A percentile compares a stretch with the other conserved stretches of the same genome.
These are phyloP conservation scores for Cheracebus regulus DNA, from an alignment of 2,797 vertebrate species.

Conservation along the genomic window DNA sequence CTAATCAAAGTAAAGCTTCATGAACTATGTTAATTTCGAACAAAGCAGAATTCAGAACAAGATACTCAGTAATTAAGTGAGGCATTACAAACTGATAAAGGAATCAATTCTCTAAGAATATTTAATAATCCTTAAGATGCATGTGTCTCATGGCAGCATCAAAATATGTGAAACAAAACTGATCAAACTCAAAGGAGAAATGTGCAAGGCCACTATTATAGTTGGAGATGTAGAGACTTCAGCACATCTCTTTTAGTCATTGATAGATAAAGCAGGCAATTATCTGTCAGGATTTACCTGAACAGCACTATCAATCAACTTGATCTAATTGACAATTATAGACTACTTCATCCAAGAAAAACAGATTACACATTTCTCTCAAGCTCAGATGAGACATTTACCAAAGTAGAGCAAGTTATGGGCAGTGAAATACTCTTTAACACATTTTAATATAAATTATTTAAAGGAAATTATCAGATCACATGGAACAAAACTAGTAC, in stretches of 20 bases:
- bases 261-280: not conserved
- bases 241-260: not conserved
- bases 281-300: not conserved
- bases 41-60: not conserved
- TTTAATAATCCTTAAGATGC: not conserved
- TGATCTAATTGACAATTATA: not conserved
- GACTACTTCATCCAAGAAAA: not conserved
- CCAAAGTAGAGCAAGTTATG: not conserved
- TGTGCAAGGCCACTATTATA: not conserved
- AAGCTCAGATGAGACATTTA: not conserved
- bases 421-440: not conserved
- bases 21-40: not conserved
- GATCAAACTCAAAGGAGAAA: not conserved
- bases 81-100: not conserved
- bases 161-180: not conserved
- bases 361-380: not conserved
- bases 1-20: not conserved
- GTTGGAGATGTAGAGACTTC: not conserved
- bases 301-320: not conserved
- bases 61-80: not conserved
- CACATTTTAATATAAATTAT: not conserved
- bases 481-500: not conserved
- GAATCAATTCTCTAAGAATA: not conserved
- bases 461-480: not conserved
- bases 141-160: not conserved